These are phyloP conservation scores for Eubucco bourcierii DNA, from an alignment of 2,113 vertebrate species.

Conservation along the genomic window DNA sequence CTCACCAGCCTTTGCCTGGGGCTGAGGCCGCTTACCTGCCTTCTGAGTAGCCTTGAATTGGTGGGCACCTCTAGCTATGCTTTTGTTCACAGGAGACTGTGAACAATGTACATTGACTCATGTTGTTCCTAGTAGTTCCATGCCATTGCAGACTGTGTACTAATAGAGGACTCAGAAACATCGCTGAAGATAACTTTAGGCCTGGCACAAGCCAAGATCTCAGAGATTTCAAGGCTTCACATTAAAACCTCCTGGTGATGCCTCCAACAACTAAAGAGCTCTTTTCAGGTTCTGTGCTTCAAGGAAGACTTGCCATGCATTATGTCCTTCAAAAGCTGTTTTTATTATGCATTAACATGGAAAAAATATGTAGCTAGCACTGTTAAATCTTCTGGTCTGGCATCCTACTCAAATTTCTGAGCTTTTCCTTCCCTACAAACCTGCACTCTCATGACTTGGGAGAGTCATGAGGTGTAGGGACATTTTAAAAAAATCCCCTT, in stretches of 20 bases:
- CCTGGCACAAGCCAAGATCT: neutral
- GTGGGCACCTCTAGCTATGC: fast-evolving
- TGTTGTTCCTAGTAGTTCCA: neutral
- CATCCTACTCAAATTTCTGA: neutral
- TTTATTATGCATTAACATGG: neutral
- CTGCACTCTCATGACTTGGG: neutral
- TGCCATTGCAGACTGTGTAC: neutral
- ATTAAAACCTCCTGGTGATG: neutral
- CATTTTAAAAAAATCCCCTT: neutral
- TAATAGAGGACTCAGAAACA: neutral
- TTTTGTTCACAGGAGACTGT: neutral
- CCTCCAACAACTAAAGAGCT: neutral
- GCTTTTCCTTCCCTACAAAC: neutral
- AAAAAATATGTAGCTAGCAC: neutral
- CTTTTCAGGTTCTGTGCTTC: neutral
- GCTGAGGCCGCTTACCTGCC: neutral
- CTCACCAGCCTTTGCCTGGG: neutral
- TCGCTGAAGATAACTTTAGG: neutral
- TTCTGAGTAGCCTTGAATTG: neutral
- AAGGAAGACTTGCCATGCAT: neutral
- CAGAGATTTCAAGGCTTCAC: neutral
- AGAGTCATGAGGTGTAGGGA: neutral
- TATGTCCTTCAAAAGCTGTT: neutral
- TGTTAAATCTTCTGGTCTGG: neutral
- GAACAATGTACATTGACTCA: fast-evolving